These are phyloP conservation scores for Remorina albescens DNA, from an alignment of 2,797 vertebrate species.

Conservation along the genomic window DNA sequence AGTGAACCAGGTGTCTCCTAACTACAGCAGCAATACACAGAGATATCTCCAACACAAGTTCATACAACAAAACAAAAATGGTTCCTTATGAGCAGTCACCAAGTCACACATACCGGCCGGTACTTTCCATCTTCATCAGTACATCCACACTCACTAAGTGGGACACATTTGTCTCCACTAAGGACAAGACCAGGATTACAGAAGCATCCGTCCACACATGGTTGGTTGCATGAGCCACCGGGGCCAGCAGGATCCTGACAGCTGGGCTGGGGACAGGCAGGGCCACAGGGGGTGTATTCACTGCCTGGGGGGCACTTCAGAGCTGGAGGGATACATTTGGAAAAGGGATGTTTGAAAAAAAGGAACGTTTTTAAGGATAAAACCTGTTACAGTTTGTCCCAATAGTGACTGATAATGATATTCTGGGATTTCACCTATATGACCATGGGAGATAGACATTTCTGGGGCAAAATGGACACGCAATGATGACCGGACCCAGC, in stretches of 20 bases:
- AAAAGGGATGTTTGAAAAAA: too few species aligned
- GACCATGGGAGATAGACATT: too few species aligned
- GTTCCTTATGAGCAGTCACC: neutral
- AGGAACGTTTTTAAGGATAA: too few species aligned
- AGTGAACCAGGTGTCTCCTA: conserved; percentile 89
- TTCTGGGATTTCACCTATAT: too few species aligned
- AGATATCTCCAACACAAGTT: neutral
- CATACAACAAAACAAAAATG: neutral
- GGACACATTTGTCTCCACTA: conserved; percentile 90
- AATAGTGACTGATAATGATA: too few species aligned
- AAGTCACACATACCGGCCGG: conserved; percentile 79
- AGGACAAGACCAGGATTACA: conserved; percentile 87
- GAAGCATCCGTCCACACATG: conserved; percentile 90
- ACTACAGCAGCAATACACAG: conserved; percentile 63
- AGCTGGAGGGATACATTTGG: conserved; percentile 74
- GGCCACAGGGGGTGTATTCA: conserved; percentile 84
- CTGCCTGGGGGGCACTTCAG: conserved; percentile 87
- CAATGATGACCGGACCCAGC: too few species aligned
- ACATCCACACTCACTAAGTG: conserved; percentile 87
- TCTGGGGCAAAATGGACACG: too few species aligned
- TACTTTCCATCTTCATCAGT: conserved; percentile 83
- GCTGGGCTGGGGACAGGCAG: conserved; percentile 85
- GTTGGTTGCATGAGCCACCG: conserved; percentile 74
- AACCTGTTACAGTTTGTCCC: too few species aligned
- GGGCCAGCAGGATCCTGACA: conserved; percentile 80